These are phyloP conservation scores for Mormyrops attenuatus DNA, from an alignment of 2,797 vertebrate genomes.

Conservation along the genomic window DNA sequence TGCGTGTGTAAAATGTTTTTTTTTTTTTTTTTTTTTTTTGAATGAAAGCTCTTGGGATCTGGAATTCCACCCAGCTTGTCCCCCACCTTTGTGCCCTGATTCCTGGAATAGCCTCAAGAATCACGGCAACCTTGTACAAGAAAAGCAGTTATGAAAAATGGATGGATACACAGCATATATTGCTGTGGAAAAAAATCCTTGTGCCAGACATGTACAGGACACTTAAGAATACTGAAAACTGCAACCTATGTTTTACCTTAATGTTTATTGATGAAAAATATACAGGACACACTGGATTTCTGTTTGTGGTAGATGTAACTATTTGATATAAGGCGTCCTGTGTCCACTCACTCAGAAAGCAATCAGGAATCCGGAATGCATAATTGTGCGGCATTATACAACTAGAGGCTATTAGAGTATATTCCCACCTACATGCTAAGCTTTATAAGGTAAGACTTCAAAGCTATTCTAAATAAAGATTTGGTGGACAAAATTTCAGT, in stretches of 20 bases:
- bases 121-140: not conserved
- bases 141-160: not conserved
- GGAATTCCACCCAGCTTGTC: not conserved
- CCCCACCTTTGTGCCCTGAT: not conserved
- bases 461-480: not conserved
- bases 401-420: not conserved
- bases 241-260: not conserved
- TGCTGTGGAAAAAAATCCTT: not conserved
- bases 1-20: not conserved
- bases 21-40: not conserved
- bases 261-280: not conserved
- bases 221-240: not conserved
- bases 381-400: not conserved
- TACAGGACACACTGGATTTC: not conserved
- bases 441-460: not conserved
- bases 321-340: not conserved
- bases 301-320: not conserved
- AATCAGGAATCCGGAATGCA: not conserved
- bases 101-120: not conserved
- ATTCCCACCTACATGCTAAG: not conserved
- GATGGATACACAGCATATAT: not conserved
- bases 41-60: not conserved
- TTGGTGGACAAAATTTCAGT: not conserved
- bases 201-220: not conserved
- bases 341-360: not conserved